These are phyloP conservation scores for Alosa alosa DNA, from an alignment of 2,113 vertebrate species.

Conservation along the genomic window DNA sequence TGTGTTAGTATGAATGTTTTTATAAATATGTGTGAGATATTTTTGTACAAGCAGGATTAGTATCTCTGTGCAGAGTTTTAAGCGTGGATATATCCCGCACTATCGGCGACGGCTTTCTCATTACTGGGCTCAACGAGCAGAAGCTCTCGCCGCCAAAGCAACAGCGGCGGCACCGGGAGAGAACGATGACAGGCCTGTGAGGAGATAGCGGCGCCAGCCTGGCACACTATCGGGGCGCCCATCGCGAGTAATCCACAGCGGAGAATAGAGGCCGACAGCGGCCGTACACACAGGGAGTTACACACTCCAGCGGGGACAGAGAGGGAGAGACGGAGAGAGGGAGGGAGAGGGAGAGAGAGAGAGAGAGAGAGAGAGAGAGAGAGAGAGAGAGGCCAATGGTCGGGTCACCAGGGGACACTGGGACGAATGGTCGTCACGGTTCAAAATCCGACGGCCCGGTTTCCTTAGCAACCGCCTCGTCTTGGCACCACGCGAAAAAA, in stretches of 20 bases:
- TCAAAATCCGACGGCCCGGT: neutral
- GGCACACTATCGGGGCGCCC: conserved; percentile 14
- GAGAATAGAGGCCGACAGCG: neutral
- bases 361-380: neutral
- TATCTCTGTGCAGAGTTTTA: conserved; percentile 11
- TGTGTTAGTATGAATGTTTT: conserved; percentile 31
- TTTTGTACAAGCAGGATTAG: neutral
- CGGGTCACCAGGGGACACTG: neutral
- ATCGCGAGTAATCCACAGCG: conserved; percentile 27
- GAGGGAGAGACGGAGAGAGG: neutral
- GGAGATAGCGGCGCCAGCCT: neutral
- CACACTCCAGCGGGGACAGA: neutral
- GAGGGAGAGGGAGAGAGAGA: neutral
- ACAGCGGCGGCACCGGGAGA: neutral
- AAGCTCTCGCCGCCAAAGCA: neutral
- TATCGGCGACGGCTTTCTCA: neutral
- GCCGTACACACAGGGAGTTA: conserved; percentile 8
- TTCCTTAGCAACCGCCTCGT: neutral
- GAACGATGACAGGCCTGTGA: neutral
- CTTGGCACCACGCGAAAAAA: neutral
- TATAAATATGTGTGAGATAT: neutral
- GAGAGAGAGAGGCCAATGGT: neutral
- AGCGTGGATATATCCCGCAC: conserved; percentile 4
- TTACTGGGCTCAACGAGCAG: neutral
- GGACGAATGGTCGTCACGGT: neutral